Evolutionary conservation across 2,888 invertebrate species (phyloP).

Genomic region (Acanthosoma haemorrhoidale): DNA sequence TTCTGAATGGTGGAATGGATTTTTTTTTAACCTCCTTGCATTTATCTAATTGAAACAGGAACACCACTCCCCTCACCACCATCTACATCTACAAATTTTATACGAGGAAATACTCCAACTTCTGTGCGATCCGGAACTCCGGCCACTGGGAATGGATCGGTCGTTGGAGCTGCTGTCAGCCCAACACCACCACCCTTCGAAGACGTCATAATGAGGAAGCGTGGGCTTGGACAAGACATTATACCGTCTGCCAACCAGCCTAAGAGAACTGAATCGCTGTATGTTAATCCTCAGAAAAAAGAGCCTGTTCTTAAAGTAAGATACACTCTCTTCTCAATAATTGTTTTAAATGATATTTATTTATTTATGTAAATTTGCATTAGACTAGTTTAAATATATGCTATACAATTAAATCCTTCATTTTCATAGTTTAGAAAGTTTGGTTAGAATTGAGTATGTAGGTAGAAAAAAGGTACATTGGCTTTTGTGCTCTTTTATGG

Average conservation of each 20-base stretch:
- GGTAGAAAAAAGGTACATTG: too few relatives aligned
- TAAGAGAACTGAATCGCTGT: conserved; percentile 85
- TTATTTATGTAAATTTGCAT: too few relatives aligned
- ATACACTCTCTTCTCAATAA: too few relatives aligned
- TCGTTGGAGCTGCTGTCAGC: conserved; percentile 55
- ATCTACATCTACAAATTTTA: not conserved
- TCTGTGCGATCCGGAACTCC: conserved; percentile 19
- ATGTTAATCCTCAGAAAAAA: conserved; percentile 56
- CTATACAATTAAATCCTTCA: too few relatives aligned
- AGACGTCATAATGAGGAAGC: conserved; percentile 72
- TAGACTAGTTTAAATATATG: too few relatives aligned
- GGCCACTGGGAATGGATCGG: conserved; percentile 56
- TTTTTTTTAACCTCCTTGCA: not conserved
- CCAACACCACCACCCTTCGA: conserved; percentile 65
- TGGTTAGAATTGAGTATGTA: too few relatives aligned
- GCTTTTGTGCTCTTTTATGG: too few relatives aligned
- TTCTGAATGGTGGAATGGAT: not conserved
- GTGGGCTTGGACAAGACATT: conserved; percentile 76
- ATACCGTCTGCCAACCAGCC: conserved; percentile 81
- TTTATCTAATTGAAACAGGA: not conserved
- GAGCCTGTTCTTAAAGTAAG: conserved; percentile 42
- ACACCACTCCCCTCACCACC: not conserved
- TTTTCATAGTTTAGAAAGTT: too few relatives aligned
- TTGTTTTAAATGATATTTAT: too few relatives aligned
- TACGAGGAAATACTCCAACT: conserved; percentile 28